Percentiles rank a stretch among this genome's conserved stretches.
These are phyloP conservation scores for Buphagus erythrorhynchus DNA, from an alignment of 2,797 vertebrate species.

Conservation along the genomic window DNA sequence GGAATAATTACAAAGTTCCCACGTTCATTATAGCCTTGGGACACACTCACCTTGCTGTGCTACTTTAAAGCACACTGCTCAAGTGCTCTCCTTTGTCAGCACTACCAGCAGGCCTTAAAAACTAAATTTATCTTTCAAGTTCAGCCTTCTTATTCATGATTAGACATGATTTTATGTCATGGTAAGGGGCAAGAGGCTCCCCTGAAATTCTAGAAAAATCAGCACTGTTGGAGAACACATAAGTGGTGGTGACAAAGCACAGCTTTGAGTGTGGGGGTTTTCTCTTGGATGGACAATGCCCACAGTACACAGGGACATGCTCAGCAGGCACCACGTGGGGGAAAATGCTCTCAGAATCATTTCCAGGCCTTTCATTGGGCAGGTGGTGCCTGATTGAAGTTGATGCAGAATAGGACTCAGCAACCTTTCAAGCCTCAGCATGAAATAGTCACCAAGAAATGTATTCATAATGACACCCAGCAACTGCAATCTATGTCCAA, in stretches of 20 bases:
- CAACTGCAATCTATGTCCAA: background rate
- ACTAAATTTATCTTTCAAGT: background rate
- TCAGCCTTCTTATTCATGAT: background rate
- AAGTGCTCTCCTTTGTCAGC: background rate
- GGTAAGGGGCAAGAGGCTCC: background rate
- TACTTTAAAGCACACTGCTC: background rate
- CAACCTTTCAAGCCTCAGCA: background rate
- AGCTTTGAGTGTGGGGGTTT: background rate
- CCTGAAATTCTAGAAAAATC: background rate
- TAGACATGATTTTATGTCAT: background rate
- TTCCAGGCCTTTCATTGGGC: background rate
- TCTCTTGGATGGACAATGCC: background rate
- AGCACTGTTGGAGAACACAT: background rate
- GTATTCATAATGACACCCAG: background rate
- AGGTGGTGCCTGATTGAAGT: background rate
- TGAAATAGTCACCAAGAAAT: background rate
- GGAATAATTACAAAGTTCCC: background rate
- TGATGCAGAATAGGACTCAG: background rate
- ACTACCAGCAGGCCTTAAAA: background rate
- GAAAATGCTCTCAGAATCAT: background rate
- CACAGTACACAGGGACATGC: accelerated
- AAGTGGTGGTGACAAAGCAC: background rate
- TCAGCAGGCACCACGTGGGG: background rate
- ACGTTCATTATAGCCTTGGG: background rate
- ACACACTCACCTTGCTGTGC: background rate